Evolutionary conservation across 2,113 vertebrate genomes (phyloP).

Genomic region (Leptobrachium ailaonicum): DNA sequence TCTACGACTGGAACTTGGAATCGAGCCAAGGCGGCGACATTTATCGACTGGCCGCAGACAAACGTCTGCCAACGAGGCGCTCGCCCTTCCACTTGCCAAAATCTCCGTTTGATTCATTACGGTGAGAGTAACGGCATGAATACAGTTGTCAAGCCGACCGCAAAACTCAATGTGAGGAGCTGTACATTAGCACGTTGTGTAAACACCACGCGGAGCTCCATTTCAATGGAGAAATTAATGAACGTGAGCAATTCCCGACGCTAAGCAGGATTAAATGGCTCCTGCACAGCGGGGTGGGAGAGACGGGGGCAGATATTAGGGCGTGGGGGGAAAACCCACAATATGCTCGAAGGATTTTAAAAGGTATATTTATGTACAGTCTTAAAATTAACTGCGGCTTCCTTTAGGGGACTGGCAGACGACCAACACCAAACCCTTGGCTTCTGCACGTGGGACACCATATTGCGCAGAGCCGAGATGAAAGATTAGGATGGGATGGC

Average conservation of each 20-base stretch:
- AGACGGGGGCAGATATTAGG: not conserved
- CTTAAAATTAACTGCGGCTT: no score
- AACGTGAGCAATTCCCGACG: not conserved
- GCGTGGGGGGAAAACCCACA: not conserved
- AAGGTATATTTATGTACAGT: no score
- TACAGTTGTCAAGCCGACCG: not conserved
- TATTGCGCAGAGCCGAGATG: no score
- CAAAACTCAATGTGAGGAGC: not conserved
- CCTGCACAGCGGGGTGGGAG: not conserved
- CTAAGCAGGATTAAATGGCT: slow-evolving; percentile 2
- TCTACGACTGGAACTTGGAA: not conserved
- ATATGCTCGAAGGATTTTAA: no score
- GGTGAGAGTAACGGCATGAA: not conserved
- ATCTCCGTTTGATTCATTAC: not conserved
- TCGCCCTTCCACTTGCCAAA: not conserved
- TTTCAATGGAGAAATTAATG: not conserved
- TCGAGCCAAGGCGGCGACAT: not conserved
- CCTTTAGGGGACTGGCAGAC: no score
- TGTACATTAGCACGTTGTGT: not conserved
- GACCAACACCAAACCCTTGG: no score
- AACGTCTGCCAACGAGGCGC: not conserved
- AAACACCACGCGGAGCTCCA: not conserved
- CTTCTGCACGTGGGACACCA: no score
- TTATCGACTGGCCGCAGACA: not conserved
- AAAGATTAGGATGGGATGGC: no score